phyloP scores from a whole-genome alignment of 1,140 invertebrate genomes.

The Calliphora vicina region DNA sequence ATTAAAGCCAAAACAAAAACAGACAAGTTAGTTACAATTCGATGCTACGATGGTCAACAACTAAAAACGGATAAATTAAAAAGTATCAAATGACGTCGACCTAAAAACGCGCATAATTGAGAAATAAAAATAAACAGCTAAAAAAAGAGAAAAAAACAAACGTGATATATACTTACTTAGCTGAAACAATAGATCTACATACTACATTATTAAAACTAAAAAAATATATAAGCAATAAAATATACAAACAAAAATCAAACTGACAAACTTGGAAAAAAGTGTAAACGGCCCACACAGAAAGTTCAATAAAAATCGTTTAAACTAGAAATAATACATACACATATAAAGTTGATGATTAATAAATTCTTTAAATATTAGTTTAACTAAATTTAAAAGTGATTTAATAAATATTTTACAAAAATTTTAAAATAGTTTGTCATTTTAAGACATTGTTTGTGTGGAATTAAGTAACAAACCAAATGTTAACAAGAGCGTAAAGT shows the following conservation, averaged over 20 bases:
- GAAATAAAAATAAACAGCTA: neutral
- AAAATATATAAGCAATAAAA: neutral
- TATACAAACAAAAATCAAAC: neutral
- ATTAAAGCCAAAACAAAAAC: neutral
- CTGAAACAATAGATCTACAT: neutral
- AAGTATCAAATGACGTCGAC: neutral
- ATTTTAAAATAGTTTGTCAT: neutral
- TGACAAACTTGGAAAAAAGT: neutral
- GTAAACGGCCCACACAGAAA: neutral
- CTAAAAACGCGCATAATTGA: constrained; percentile 9
- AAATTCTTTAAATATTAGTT: neutral
- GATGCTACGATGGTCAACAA: neutral
- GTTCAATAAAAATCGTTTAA: neutral
- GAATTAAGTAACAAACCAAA: neutral
- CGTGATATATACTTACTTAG: neutral
- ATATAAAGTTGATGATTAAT: neutral
- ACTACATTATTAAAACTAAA: neutral
- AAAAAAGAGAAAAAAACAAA: neutral
- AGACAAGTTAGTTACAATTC: neutral
- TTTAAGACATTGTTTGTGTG: neutral
- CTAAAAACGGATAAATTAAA: neutral
- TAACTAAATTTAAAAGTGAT: neutral
- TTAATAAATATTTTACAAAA: neutral
- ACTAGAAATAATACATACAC: too few relatives aligned
- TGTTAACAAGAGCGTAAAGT: constrained; percentile 30